A percentile compares a stretch with the other conserved stretches of the same genome.
phyloP scores from a whole-genome alignment of 2,113 vertebrate genomes.

The Oreochromis niloticus region DNA sequence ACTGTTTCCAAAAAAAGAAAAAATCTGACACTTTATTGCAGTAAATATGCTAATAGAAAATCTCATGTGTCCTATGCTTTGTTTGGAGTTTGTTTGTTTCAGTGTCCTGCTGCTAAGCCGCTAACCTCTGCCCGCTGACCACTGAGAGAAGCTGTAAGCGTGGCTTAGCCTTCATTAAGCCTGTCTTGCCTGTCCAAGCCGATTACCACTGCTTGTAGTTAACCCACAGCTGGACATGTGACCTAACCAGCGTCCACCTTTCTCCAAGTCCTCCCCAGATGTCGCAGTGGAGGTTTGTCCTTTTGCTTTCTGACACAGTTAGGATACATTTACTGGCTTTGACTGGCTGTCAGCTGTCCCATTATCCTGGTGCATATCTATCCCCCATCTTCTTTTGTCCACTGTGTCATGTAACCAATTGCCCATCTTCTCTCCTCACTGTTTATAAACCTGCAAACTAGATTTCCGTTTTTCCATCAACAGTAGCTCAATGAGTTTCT shows the following conservation, averaged over 20 bases:
- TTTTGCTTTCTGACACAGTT: not conserved
- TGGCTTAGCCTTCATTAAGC: conserved; percentile 48
- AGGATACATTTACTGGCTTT: not conserved
- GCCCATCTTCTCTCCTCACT: not conserved
- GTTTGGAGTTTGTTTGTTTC: conserved; percentile 8
- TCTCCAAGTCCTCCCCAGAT: not conserved
- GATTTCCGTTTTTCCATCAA: not conserved
- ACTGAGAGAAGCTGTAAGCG: conserved; percentile 3
- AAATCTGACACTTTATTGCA: not conserved
- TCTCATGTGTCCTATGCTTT: not conserved
- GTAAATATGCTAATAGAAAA: not conserved
- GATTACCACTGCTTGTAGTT: conserved; percentile 32
- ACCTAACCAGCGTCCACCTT: conserved; percentile 12
- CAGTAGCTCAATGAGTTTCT: not conserved
- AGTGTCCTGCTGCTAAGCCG: not conserved
- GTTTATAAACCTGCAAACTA: not conserved
- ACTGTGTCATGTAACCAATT: not conserved
- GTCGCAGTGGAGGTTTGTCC: not conserved
- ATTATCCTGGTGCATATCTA: not conserved
- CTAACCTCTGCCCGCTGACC: conserved; percentile 21
- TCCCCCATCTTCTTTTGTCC: not conserved
- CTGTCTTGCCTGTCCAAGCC: conserved; percentile 13
- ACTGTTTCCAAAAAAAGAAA: not conserved
- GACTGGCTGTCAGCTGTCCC: not conserved
- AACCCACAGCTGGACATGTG: conserved; percentile 26